Percentiles rank a stretch among this genome's conserved stretches.
These are phyloP conservation scores for Lissonota sp. DNA, from an alignment of 2,888 invertebrate genomes.

Conservation along the genomic window DNA sequence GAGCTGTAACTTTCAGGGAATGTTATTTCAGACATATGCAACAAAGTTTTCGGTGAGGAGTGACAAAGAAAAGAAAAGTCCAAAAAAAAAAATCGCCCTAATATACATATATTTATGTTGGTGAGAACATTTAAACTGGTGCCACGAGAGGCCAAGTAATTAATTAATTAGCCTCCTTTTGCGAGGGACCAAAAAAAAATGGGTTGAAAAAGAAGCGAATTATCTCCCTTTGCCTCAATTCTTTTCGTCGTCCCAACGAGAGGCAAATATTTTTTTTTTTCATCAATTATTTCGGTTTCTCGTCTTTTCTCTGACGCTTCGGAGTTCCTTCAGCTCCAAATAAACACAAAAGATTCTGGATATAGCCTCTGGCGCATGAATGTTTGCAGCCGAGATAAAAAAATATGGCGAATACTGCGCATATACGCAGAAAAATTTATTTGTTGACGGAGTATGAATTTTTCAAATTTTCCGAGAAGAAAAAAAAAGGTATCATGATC, in stretches of 20 bases:
- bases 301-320: conserved; percentile 6
- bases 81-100: no score
- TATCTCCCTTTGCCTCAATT: background rate
- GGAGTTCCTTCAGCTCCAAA: background rate
- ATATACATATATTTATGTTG: background rate
- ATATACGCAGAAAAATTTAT: background rate
- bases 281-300: background rate
- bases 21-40: no score
- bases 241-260: background rate
- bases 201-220: background rate
- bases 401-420: background rate
- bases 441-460: background rate
- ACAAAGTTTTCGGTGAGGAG: no score
- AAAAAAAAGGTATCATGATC: background rate
- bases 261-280: conserved; percentile 5
- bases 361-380: background rate
- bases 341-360: conserved; percentile 1
- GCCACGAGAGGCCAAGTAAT: conserved; percentile 36
- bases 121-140: conserved; percentile 43
- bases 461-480: conserved; percentile 10
- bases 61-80: no score
- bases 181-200: conserved; percentile 1
- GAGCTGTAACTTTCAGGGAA: no score
- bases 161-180: conserved; percentile 49
- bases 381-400: background rate